Conservation (phyloP, 2,797 vertebrate species). For the Simalia tracyae region DNA sequence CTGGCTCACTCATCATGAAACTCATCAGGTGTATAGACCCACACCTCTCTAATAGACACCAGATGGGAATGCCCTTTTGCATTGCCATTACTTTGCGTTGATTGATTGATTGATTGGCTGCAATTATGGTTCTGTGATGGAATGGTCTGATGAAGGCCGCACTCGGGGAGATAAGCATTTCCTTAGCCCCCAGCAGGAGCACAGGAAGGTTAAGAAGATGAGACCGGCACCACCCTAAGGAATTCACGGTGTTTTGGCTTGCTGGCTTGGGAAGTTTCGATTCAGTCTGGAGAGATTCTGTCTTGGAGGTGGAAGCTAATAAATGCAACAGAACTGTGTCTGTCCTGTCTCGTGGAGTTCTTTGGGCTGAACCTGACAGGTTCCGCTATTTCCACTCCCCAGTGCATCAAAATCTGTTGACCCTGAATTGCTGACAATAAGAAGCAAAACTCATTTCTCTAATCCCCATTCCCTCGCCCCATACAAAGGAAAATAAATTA, state of each 20-base stretch:
- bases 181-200: no score
- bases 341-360: no score
- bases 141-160: no score
- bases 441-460: not conserved
- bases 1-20: not conserved
- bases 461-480: not conserved
- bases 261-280: no score
- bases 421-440: not conserved
- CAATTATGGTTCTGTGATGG: not conserved
- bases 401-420: not conserved
- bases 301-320: no score
- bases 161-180: no score
- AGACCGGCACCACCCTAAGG: no score
- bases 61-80: not conserved
- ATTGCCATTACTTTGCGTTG: not conserved
- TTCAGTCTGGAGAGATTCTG: no score
- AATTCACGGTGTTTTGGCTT: no score
- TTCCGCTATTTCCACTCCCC: not conserved
- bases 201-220: no score
- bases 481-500: not conserved
- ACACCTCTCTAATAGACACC: not conserved
- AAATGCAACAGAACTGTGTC: no score
- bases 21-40: not conserved
- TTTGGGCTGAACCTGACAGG: no score
- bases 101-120: not conserved